Percentiles rank a stretch among this genome's conserved stretches.
Conservation (phyloP, 2,113 vertebrate genomes). For the Bombycilla garrulus region DNA sequence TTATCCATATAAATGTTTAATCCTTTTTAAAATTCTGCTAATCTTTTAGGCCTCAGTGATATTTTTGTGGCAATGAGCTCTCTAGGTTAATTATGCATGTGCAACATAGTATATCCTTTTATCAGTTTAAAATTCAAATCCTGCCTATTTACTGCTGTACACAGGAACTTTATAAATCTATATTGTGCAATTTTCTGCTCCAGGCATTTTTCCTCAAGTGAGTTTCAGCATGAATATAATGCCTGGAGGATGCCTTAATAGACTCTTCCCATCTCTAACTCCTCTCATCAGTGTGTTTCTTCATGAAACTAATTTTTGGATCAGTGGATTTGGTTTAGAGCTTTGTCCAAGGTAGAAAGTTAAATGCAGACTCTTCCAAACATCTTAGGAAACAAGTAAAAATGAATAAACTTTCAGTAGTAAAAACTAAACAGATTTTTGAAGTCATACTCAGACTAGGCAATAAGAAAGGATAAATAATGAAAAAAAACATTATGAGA, state of each 20-base stretch:
- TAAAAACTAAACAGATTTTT: not conserved
- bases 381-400: not conserved
- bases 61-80: slow-evolving; percentile 32
- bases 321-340: not conserved
- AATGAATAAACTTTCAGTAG: not conserved
- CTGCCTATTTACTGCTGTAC: slow-evolving; percentile 14
- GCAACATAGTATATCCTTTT: slow-evolving; percentile 38
- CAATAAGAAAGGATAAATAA: not conserved
- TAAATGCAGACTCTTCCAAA: not conserved
- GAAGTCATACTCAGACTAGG: not conserved
- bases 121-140: slow-evolving; percentile 54
- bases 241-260: not conserved
- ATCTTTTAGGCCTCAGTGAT: slow-evolving; percentile 52
- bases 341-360: not conserved
- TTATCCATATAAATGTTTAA: slow-evolving; percentile 55
- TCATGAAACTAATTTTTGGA: not conserved
- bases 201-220: not conserved
- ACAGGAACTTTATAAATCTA: not conserved
- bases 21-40: slow-evolving; percentile 47
- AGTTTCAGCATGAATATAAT: not conserved
- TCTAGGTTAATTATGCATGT: slow-evolving; percentile 26
- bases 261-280: not conserved
- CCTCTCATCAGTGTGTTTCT: not conserved
- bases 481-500: not conserved
- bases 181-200: slow-evolving; percentile 20